Base-by-base conservation (phyloP, 2,888 invertebrate genomes). In the Hermaeophaga mercurialis region DNA sequence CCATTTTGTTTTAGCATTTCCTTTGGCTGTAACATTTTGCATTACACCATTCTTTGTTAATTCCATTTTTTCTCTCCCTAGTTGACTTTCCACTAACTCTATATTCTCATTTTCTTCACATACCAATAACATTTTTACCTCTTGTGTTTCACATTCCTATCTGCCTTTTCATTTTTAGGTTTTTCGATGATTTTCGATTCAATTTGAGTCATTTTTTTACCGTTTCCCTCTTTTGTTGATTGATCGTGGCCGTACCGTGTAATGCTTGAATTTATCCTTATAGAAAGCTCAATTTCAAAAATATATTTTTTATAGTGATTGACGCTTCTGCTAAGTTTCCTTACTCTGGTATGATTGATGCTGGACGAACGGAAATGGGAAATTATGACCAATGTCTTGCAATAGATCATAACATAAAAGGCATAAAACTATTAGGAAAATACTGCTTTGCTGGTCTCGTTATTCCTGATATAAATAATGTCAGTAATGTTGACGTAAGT, bases 261-360 rank as follows among this genome's bases (percentile, higher is more conserved):
- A 22, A 5, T 22, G 6, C 4, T 6, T 22, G 22, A 5, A 22
- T 3, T 22, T 22, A 6, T 22, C 22, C 28, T 28, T 28, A 28
- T n/a, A 1, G 8, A 44, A 26, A 12, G 3, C 9, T 12, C 8
- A 17, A 6, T 24, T 1, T n/a, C 19, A n/a, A n/a, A 15, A n/a
- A 14, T 34, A 18, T 31, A 3, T 12, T 46, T 3, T 14, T 64
- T 58, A 41, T 57, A 64, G 65, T 69, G 60, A 24, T 64, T 15
- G 68, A 68, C 36, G 66, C 68, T 14, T 62, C 65, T 5, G 62
- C 65, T 3, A 68, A 68, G 49, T 28, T 65, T 43, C 64, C 58
- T 28, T 58, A 56, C 24, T 12, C 68, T 3, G 66, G 66, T 7
- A 43, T 66, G 24, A 12, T 57, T 3, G 49, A 54, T 12, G 44